Percentiles rank a stretch among this genome's conserved stretches.
Conservation (phyloP, 2,888 invertebrate genomes). For the Cheilosia urbana region DNA sequence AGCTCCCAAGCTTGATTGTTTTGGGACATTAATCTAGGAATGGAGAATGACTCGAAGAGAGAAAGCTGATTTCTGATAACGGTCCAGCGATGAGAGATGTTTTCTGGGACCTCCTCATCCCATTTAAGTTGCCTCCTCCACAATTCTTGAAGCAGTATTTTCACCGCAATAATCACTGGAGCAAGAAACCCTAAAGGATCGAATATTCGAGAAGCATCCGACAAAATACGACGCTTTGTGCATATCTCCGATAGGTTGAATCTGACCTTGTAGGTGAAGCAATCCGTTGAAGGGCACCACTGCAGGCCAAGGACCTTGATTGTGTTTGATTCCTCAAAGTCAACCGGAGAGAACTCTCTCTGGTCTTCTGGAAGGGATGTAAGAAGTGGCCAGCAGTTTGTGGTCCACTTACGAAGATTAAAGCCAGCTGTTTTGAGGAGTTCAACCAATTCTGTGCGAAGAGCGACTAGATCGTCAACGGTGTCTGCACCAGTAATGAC, state of each 20-base stretch:
- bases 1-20: constrained; percentile 11
- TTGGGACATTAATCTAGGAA: constrained; percentile 13
- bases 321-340: constrained; percentile 25
- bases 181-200: constrained; percentile 26
- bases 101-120: constrained; percentile 15
- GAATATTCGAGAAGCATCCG: constrained; percentile 26
- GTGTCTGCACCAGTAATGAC: no score
- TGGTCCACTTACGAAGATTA: constrained; percentile 16
- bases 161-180: constrained; percentile 2
- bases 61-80: constrained; percentile 13
- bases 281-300: constrained; percentile 42
- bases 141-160: constrained; percentile 27
- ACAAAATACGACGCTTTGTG: constrained; percentile 31
- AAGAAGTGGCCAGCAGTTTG: constrained; percentile 37
- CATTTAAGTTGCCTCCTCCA: constrained; percentile 28
- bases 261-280: constrained; percentile 30
- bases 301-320: constrained; percentile 37
- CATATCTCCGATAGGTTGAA: neutral
- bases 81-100: constrained; percentile 8
- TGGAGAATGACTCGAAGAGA: constrained; percentile 12
- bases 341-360: constrained; percentile 31
- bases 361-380: constrained; percentile 25
- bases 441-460: no score
- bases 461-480: no score
- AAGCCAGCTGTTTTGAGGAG: no score